Evolutionary conservation across 2,113 vertebrate genomes (phyloP), one percentile per base, ranked within the genome.

Genomic region (Galbula dea): DNA sequence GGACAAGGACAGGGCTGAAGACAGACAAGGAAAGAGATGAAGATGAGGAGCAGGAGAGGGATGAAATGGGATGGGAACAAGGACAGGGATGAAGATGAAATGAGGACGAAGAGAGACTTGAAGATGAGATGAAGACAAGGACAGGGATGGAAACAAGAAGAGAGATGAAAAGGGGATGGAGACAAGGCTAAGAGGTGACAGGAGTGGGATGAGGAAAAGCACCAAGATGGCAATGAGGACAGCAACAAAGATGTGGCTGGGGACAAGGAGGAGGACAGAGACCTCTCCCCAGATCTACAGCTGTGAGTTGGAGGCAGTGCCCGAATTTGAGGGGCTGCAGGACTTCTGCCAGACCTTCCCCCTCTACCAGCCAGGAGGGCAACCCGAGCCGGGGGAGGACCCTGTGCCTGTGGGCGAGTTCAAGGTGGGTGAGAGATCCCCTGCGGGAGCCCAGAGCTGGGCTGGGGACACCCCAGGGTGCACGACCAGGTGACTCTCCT

Each of bases 321-420:
- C 96, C 1, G 92, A 85, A 10, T 98, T 98, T 24, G 71, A 97
- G 49, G 97, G 97, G 84, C 95, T 98, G 41, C 97, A 98, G 86
- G 98, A 98, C 66, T 98, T 98, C 96, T 98, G 98, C 87, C 93
- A 97, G 86, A 97, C 95, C 61, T 98, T 98, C 87, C 96, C 34
- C 2, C 97, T 98, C 14, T 89, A 95, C 96, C 95, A 89, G 10
- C 96, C 95, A 1, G 23, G 74, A 43, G 49, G 36, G 0, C 15
- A 14, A 26, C 82, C 73, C 3, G 1, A 2, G 2, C 71, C 72
- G 3, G 87, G 75, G n/a, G 59, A 85, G 2, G 94, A 95, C 75
- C 96, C 97, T 1, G 27, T 93, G 12, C 89, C 96, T 4, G 96
- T 96, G 59, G 98, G 97, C 1, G 97, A 97, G 77, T 97, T 98